Evolutionary conservation across 2,888 invertebrate species (phyloP).

Genomic region (Helobdella robusta): DNA sequence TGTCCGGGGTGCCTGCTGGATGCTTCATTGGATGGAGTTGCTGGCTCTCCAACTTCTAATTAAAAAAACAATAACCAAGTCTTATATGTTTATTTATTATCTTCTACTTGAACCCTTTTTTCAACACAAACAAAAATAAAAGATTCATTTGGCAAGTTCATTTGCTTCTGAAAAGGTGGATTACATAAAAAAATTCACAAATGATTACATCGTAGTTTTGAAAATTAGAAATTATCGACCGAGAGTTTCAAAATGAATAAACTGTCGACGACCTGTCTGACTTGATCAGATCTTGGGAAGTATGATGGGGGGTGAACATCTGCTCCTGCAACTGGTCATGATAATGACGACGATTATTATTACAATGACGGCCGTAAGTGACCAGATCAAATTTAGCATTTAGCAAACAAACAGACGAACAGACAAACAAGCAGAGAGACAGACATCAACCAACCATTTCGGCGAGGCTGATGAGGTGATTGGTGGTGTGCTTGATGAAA

Average conservation of each 20-base stretch:
- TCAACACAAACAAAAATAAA: too few species aligned
- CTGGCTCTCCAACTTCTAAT: conserved; percentile 26
- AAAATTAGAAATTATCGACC: too few species aligned
- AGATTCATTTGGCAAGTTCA: too few species aligned
- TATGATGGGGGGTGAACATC: conserved; percentile 7
- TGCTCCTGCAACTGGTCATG: not conserved
- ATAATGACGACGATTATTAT: not conserved
- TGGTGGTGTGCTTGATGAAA: conserved; percentile 11
- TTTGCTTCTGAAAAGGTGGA: too few species aligned
- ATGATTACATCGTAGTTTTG: too few species aligned
- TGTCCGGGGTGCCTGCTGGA: conserved; percentile 87
- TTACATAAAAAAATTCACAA: too few species aligned
- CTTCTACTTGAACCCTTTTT: too few species aligned
- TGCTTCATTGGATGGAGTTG: conserved; percentile 58
- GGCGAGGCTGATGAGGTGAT: not conserved
- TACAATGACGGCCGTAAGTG: not conserved
- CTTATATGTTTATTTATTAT: too few species aligned
- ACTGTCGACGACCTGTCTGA: conserved; percentile 22
- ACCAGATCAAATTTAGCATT: not conserved
- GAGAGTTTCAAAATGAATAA: too few species aligned
- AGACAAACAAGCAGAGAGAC: not conserved
- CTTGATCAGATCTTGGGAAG: conserved; percentile 25
- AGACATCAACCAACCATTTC: conserved; percentile 14
- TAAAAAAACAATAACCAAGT: too few species aligned
- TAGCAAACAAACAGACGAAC: not conserved